A percentile compares a stretch with the other conserved stretches of the same genome.
These are phyloP conservation scores for Neolamprologus brichardi DNA, from an alignment of 2,113 vertebrate genomes.

Conservation along the genomic window DNA sequence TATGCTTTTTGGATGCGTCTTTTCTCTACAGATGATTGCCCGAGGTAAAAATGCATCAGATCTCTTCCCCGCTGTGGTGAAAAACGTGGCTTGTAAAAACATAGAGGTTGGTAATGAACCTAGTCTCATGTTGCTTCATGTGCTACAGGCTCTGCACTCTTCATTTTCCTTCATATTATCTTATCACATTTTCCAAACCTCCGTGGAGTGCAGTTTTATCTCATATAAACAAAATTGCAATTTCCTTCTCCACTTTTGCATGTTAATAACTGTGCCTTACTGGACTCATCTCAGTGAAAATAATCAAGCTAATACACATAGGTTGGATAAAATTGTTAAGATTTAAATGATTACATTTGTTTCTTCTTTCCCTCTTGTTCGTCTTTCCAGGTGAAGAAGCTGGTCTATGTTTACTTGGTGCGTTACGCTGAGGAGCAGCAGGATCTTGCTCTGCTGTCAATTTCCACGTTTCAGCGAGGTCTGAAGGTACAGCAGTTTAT, in stretches of 20 bases:
- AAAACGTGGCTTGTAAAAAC: constrained; percentile 98
- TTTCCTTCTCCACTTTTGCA: background rate
- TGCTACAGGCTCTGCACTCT: background rate
- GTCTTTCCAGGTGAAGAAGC: constrained; percentile 85
- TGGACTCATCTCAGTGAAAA: background rate
- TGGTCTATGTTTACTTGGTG: constrained; percentile 96
- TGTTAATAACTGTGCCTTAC: background rate
- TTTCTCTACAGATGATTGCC: constrained; percentile 86
- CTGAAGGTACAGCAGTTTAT: constrained; percentile 80
- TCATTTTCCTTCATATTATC: background rate
- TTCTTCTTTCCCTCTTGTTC: background rate
- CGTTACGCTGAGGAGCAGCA: constrained; percentile 97
- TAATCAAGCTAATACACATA: background rate
- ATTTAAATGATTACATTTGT: background rate
- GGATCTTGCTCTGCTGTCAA: constrained; percentile 93
- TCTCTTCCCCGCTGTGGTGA: constrained; percentile 96
- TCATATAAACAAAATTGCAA: background rate
- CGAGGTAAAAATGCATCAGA: constrained; percentile 95
- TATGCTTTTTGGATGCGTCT: background rate
- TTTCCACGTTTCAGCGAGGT: constrained; percentile 96
- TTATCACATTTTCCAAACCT: background rate
- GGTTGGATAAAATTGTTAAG: background rate
- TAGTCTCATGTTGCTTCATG: background rate
- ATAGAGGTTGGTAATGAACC: constrained; percentile 83
- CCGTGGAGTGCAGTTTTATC: background rate